Conservation (phyloP, 2,888 invertebrate species). For the Hermodice carunculata region DNA sequence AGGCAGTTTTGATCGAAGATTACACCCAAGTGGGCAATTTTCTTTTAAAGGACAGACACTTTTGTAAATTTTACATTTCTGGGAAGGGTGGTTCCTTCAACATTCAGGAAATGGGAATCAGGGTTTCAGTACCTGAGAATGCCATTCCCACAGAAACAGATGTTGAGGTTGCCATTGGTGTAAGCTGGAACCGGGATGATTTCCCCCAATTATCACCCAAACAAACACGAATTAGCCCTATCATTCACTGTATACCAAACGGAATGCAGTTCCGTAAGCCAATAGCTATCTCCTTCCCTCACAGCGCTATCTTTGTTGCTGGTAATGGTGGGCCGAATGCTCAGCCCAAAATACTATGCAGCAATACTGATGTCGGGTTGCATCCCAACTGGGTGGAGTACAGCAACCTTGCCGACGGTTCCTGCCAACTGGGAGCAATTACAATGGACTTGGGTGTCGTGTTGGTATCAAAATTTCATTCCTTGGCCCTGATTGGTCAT, state of each 20-base stretch:
- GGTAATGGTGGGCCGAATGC: background rate
- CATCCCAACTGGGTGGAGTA: conserved; percentile 7
- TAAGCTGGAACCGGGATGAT: conserved; percentile 8
- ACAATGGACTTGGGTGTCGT: background rate
- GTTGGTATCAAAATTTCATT: background rate
- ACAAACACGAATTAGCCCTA: background rate
- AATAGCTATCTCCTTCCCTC: background rate
- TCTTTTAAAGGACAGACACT: conserved; percentile 12
- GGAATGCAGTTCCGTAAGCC: conserved; percentile 3
- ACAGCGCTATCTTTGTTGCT: background rate
- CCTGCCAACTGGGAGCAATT: background rate
- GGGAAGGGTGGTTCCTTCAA: conserved; percentile 3
- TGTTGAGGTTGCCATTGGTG: background rate
- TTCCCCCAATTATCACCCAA: background rate
- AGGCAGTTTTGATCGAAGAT: too few relatives aligned
- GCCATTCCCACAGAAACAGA: background rate
- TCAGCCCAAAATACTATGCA: conserved; percentile 4
- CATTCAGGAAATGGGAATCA: conserved; percentile 11
- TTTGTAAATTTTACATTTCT: background rate
- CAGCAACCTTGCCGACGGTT: background rate
- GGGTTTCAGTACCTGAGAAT: background rate
- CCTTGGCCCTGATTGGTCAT: background rate
- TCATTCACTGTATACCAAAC: conserved; percentile 1
- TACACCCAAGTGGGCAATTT: too few relatives aligned
- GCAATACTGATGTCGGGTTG: conserved; percentile 1